phyloP scores from a whole-genome alignment of 2,888 invertebrate genomes.

The Synergus laeviventris region DNA sequence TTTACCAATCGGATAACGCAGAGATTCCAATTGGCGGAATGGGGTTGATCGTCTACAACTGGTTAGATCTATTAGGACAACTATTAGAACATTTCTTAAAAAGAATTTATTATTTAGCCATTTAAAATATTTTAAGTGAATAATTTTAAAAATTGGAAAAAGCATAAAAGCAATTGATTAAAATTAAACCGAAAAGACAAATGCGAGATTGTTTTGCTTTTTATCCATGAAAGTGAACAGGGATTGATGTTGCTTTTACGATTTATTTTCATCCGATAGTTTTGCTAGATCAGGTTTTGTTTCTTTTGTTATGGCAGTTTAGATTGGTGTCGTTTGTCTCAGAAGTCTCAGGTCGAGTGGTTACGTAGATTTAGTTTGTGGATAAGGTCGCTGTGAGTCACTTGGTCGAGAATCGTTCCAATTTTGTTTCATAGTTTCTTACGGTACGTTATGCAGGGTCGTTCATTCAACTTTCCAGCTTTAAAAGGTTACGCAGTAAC shows the following conservation, averaged over 20 bases:
- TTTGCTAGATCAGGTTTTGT: background rate
- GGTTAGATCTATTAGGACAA: too few relatives aligned
- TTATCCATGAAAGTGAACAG: background rate
- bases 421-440: background rate
- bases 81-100: background rate
- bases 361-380: constrained; percentile 41
- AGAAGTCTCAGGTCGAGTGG: constrained; percentile 9
- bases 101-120: background rate
- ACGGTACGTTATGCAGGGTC: constrained; percentile 8
- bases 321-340: constrained; percentile 28
- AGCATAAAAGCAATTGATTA: background rate
- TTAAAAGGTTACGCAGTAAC: background rate
- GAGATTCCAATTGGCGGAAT: constrained; percentile 2
- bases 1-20: constrained; percentile 9
- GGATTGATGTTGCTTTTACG: background rate
- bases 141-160: background rate
- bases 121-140: background rate
- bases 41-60: background rate
- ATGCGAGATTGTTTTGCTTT: background rate
- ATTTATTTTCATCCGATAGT: constrained; percentile 2
- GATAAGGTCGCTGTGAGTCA: constrained; percentile 51
- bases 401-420: constrained; percentile 5
- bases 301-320: constrained; percentile 15
- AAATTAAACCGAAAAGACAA: background rate
- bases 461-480: constrained; percentile 28